Conservation (phyloP, 2,113 vertebrate genomes). For the Nematolebias whitei region DNA sequence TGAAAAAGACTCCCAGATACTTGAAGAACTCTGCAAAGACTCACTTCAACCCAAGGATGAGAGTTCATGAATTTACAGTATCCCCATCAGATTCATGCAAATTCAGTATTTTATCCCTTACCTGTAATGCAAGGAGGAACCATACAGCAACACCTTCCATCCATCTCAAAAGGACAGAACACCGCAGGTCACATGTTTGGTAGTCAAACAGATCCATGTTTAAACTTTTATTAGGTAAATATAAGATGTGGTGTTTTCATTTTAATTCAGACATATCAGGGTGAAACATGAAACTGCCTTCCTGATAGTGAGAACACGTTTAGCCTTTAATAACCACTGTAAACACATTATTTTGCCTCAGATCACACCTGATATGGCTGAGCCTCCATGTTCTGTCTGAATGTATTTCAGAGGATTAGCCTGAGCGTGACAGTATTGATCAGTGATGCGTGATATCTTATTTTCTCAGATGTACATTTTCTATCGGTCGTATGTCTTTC, state of each 20-base stretch:
- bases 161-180: no score
- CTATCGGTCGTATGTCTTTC: background rate
- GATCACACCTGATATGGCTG: conserved; percentile 37
- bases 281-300: conserved; percentile 32
- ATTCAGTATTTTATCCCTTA: no score
- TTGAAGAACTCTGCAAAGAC: no score
- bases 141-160: no score
- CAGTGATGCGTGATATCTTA: conserved; percentile 72
- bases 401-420: conserved; percentile 66
- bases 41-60: no score
- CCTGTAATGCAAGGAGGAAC: no score
- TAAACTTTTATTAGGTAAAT: background rate
- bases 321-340: conserved; percentile 31
- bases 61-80: no score
- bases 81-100: no score
- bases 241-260: no score
- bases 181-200: no score
- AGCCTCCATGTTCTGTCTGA: conserved; percentile 24
- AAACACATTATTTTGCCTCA: conserved; percentile 26
- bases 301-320: conserved; percentile 6
- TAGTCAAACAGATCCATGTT: no score
- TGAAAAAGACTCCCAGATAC: no score
- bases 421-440: conserved; percentile 63
- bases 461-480: conserved; percentile 43
- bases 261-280: conserved; percentile 2